phyloP scores from a whole-genome alignment of 1,140 invertebrate species.

The Camponotus floridanus region DNA sequence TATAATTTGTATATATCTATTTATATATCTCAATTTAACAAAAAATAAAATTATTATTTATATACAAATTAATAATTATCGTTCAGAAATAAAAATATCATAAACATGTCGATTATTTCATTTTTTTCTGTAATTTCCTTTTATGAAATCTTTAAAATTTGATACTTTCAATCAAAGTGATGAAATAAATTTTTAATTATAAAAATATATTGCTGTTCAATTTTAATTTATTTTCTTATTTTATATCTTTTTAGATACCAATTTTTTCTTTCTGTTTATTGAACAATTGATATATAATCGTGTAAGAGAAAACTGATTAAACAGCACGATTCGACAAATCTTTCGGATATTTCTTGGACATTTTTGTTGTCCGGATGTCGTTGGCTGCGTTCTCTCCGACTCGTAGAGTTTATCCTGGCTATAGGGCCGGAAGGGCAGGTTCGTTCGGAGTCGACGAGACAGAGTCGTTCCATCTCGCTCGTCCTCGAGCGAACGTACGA shows the following conservation, averaged over 20 bases:
- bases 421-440: constrained; percentile 1
- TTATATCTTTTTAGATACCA: background rate
- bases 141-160: too few relatives aligned
- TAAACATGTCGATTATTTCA: background rate
- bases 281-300: background rate
- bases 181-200: background rate
- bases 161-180: background rate
- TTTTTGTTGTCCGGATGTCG: constrained; percentile 24
- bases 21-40: constrained; percentile 1
- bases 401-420: constrained; percentile 31
- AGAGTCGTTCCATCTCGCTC: constrained; percentile 8
- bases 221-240: background rate
- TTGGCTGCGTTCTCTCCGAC: constrained; percentile 24
- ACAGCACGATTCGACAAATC: background rate
- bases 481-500: constrained; percentile 63
- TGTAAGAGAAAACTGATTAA: background rate
- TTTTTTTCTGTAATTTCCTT: too few relatives aligned
- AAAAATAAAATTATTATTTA: background rate
- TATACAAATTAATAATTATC: background rate
- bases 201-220: too few relatives aligned
- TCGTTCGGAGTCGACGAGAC: constrained; percentile 9
- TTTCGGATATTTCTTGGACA: background rate
- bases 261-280: background rate
- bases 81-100: background rate
- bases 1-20: background rate